phyloP scores from a whole-genome alignment of 2,888 invertebrate species.

The Uropetala carovei region DNA sequence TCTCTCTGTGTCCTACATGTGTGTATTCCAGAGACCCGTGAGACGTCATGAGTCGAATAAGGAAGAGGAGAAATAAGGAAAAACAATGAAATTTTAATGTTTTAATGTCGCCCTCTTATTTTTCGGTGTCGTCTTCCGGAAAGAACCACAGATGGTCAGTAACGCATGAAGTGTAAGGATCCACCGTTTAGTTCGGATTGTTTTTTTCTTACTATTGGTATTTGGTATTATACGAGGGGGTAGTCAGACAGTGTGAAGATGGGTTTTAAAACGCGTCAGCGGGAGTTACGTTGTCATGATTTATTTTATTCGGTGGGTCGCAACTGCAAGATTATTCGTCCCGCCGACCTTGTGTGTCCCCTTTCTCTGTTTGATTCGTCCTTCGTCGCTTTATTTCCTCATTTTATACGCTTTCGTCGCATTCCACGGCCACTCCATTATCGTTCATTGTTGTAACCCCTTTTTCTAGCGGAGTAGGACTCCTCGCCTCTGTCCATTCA shows the following conservation, averaged over 20 bases:
- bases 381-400: not conserved
- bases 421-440: slow-evolving; percentile 1
- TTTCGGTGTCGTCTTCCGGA: too few relatives aligned
- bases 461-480: slow-evolving; percentile 1
- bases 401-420: not conserved
- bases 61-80: not conserved
- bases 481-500: slow-evolving; percentile 25
- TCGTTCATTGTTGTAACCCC: slow-evolving; percentile 7
- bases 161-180: too few relatives aligned
- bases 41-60: not conserved
- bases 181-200: too few relatives aligned
- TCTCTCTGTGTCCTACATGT: not conserved
- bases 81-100: not conserved
- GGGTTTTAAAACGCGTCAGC: not conserved
- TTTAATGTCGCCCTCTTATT: too few relatives aligned
- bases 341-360: not conserved
- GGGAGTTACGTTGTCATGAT: not conserved
- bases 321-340: not conserved
- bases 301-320: not conserved
- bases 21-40: not conserved
- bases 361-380: too few relatives aligned
- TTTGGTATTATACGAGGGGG: not conserved
- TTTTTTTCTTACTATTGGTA: not conserved
- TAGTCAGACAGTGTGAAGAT: not conserved
- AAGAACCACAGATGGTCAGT: too few relatives aligned